Conservation (phyloP, 1,140 invertebrate genomes). For the Drosophila rhopaloa region DNA sequence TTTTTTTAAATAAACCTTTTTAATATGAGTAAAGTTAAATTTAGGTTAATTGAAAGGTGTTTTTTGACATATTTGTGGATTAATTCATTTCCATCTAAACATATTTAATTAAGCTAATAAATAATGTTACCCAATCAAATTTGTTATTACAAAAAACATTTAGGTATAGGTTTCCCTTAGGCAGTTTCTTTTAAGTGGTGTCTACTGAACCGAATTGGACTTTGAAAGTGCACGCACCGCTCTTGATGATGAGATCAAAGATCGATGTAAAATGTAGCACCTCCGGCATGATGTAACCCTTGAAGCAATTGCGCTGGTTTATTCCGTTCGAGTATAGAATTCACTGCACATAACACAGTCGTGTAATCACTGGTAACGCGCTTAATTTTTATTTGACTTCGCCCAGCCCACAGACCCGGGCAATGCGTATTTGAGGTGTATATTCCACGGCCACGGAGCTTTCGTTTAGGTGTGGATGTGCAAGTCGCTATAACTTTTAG, state of each 20-base stretch:
- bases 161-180: not conserved
- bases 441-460: slow-evolving; percentile 10
- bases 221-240: slow-evolving; percentile 51
- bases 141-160: not conserved
- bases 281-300: slow-evolving; percentile 60
- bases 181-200: no score
- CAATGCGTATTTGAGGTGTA: slow-evolving; percentile 28
- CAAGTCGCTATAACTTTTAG: slow-evolving; percentile 17
- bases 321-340: slow-evolving; percentile 33
- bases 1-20: no score
- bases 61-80: no score
- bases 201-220: slow-evolving; percentile 4
- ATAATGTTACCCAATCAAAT: not conserved
- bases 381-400: slow-evolving; percentile 21
- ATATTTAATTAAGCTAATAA: no score
- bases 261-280: slow-evolving; percentile 67
- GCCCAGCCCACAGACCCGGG: slow-evolving; percentile 16
- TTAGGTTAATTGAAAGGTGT: no score
- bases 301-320: slow-evolving; percentile 5
- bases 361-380: slow-evolving; percentile 45
- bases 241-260: slow-evolving; percentile 76
- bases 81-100: no score
- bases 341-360: slow-evolving; percentile 38
- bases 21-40: no score
- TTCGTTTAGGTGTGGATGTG: slow-evolving; percentile 10